Conservation (phyloP, 2,888 invertebrate genomes). For the Lasiommata megera region DNA sequence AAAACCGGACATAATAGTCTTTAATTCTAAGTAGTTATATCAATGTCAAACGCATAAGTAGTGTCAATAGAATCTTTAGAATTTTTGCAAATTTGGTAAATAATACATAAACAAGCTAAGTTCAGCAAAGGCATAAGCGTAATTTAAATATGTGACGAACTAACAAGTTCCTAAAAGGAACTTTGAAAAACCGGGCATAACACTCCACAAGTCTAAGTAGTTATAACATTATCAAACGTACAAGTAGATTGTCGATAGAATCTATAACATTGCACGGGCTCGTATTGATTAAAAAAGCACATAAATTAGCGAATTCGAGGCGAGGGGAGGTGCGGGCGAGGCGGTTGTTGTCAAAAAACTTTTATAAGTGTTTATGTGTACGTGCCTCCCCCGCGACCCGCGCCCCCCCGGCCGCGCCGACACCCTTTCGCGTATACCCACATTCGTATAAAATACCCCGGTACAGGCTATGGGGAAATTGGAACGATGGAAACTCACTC, state of each 20-base stretch:
- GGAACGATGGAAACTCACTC: too few species aligned
- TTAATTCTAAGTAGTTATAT: too few species aligned
- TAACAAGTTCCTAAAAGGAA: too few species aligned
- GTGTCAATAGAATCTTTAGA: too few species aligned
- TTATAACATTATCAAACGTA: constrained; percentile 7
- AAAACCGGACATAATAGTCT: too few species aligned
- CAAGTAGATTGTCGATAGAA: constrained; percentile 47
- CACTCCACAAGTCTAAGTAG: too few species aligned
- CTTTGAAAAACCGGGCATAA: too few species aligned
- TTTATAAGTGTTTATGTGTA: constrained; percentile 81
- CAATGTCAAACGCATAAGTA: too few species aligned
- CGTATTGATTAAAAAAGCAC: constrained; percentile 82
- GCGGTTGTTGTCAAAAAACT: constrained; percentile 79
- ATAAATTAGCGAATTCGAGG: constrained; percentile 80
- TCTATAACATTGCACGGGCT: constrained; percentile 52
- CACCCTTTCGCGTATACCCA: constrained; percentile 81
- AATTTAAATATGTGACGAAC: too few species aligned
- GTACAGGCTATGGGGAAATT: constrained; percentile 49
- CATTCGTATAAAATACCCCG: constrained; percentile 70
- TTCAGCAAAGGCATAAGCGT: too few species aligned
- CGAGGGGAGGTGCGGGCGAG: constrained; percentile 50
- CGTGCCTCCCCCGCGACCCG: constrained; percentile 40
- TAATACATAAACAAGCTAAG: too few species aligned
- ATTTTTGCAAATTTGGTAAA: too few species aligned
- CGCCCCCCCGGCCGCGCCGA: constrained; percentile 50